Evolutionary conservation across 2,888 invertebrate species (phyloP), one percentile per base, ranked within the genome.

Genomic region (Pseudococcus viburni): DNA sequence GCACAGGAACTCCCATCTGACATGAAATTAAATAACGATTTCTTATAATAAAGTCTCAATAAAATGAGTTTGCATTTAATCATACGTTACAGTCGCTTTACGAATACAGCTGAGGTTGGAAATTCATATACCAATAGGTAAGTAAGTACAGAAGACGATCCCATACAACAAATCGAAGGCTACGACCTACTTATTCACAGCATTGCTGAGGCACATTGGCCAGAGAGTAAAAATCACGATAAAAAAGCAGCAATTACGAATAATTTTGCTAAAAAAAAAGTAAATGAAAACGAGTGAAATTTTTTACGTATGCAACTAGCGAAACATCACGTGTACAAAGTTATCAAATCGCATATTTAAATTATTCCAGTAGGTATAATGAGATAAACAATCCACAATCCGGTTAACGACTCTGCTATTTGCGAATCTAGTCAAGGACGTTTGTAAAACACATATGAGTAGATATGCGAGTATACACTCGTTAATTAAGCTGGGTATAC

Each of bases 341-440:
- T 59, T 42, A 80, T 42, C n/a, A 80, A 46, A 80, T 46, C n/a
- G 42, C 46, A 0, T 42, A 42, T 80, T 80, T 42, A 33, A 80
- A 80, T 73, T 73, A 73, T 80, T 80, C 80, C 80, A 80, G 80
- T 42, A 80, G 59, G 59, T n/a, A 33, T 73, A 73, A 80, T 59
- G 59, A 39, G 42, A 80, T 80, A 80, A 80, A 46, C 80, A 80
- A 80, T 80, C 80, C 39, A 42, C 80, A 80, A 80, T 80, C 80
- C 80, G 80, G 80, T 80, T 80, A 80, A 80, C 80, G 80, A 80
- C 80, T 80, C 80, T 46, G 33, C 3, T 42, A 39, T n/a, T 80
- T 80, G 80, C 80, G 19, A 80, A 80, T 80, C 80, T 80, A 80
- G 80, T 80, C 80, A 80, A 80, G 80, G 80, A 80, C 80, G 80